Base-by-base conservation (phyloP, 2,797 vertebrate species). In the Delichon dasypus region DNA sequence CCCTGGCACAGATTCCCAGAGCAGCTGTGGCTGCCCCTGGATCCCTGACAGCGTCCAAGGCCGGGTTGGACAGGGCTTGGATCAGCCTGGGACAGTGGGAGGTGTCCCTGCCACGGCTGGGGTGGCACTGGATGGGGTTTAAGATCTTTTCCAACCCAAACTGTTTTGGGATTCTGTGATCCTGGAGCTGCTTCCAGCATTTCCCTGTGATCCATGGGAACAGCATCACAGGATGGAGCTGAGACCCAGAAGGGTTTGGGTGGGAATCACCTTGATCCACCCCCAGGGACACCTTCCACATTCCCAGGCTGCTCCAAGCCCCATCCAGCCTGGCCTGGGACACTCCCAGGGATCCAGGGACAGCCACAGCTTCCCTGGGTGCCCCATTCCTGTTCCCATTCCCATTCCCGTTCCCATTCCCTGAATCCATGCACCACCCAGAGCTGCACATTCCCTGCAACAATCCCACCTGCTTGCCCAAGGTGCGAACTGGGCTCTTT, bases 401-500 rank as follows among this genome's bases (percentile, higher is more conserved):
- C 36, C 54, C 22, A 18, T 61, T 48, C 36, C 47, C 22, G 18
- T 61, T 48, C 55, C 48, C 4, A 0, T 47, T 20, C 16, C 6
- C 81, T 42, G 14, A 16, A 44, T 10, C 25, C 67, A 2, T 7
- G 14, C 30, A 22, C 22, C 51, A 5, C 40, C 29, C 67, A 6
- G 34, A 65, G 58, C 47, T 65, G 38, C 16, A 3, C 34, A 34
- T 86, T 64, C 53, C 12, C 77, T 45, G 22, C 6, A 32, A 50
- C 54, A 47, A 70, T 72, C 72, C n/a, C 95, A 95, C 95, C 94
- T 95, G 94, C 82, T 78, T 34, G 23, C 25, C 53, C 30, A 40
- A 80, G 51, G 50, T 71, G 85, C 65, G 67, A 93, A 60, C 40
- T 16, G 10, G 3, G 16, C 5, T 57, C 68, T 85, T 67, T 90